Evolutionary conservation across 2,113 vertebrate genomes (phyloP).

Genomic region (Eonycteris spelaea): DNA sequence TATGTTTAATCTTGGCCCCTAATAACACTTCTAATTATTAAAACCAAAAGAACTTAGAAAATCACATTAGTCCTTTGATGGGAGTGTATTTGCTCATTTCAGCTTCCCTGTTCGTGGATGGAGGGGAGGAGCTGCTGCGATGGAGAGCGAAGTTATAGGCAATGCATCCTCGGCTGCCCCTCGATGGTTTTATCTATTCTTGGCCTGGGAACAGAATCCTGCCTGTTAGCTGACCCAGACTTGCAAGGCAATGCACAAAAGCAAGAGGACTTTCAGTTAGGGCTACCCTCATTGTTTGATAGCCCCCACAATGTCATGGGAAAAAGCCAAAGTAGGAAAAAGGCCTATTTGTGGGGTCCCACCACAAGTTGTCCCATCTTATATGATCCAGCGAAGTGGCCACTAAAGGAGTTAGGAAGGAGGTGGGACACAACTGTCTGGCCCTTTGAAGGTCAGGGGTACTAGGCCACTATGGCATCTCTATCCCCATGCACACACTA

Average conservation of each 20-base stretch:
- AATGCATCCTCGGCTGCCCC: rapidly evolving
- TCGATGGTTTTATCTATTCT: neutral
- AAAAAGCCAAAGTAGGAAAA: neutral
- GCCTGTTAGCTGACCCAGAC: too few species aligned
- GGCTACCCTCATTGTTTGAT: neutral
- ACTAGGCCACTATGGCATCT: neutral
- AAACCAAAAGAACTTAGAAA: slow-evolving; percentile 34
- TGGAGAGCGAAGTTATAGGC: rapidly evolving
- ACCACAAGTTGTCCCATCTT: neutral
- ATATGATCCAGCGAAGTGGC: neutral
- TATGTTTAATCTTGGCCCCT: neutral
- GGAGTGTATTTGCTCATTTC: neutral
- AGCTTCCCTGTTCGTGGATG: neutral
- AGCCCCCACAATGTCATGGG: neutral
- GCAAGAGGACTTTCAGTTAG: neutral
- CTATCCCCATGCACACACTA: rapidly evolving
- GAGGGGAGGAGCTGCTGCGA: rapidly evolving
- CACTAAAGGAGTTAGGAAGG: too few species aligned
- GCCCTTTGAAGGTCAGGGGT: rapidly evolving
- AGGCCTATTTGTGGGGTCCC: neutral
- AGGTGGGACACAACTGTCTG: neutral
- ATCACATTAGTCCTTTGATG: neutral
- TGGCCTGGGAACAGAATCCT: neutral
- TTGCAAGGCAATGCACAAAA: neutral
- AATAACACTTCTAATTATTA: slow-evolving; percentile 27